Evolutionary conservation across 2,888 invertebrate species (phyloP).

Genomic region (Branchipolynoe longqiensis): DNA sequence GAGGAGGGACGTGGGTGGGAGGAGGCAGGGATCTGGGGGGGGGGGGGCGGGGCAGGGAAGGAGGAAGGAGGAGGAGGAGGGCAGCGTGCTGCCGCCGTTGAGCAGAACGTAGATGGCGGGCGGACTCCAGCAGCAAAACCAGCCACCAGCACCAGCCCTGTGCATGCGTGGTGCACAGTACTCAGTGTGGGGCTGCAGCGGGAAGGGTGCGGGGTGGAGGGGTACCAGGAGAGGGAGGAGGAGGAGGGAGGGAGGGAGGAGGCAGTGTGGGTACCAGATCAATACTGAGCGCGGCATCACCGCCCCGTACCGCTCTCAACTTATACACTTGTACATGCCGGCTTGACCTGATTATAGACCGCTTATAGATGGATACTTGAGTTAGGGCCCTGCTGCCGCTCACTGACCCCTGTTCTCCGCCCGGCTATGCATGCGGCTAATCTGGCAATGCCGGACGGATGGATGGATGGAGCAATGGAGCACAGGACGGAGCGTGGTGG

Average conservation of each 20-base stretch:
- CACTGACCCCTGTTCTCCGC: conserved; percentile 22
- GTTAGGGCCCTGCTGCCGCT: background rate
- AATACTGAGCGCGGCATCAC: conserved; percentile 27
- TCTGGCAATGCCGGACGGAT: too few relatives aligned
- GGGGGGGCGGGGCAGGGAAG: background rate
- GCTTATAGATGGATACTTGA: conserved; percentile 11
- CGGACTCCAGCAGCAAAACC: conserved; percentile 26
- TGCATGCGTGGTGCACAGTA: too few relatives aligned
- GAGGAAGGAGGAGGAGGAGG: background rate
- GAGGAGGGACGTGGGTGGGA: background rate
- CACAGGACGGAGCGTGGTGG: too few relatives aligned
- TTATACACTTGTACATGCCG: conserved; percentile 53
- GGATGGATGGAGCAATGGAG: too few relatives aligned
- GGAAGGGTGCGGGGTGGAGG: too few relatives aligned
- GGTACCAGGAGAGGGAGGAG: background rate
- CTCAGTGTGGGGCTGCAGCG: too few relatives aligned
- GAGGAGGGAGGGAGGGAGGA: background rate
- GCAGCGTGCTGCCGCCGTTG: background rate
- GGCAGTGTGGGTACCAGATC: conserved; percentile 25
- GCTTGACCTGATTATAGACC: conserved; percentile 52
- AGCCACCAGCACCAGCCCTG: background rate
- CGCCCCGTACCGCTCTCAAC: background rate
- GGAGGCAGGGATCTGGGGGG: background rate
- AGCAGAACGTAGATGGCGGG: background rate
- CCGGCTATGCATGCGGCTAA: too few relatives aligned